Percentiles rank a stretch among this genome's conserved stretches.
These are phyloP conservation scores for Orthonychiurus folsomi DNA, from an alignment of 2,888 invertebrate species.

Conservation along the genomic window DNA sequence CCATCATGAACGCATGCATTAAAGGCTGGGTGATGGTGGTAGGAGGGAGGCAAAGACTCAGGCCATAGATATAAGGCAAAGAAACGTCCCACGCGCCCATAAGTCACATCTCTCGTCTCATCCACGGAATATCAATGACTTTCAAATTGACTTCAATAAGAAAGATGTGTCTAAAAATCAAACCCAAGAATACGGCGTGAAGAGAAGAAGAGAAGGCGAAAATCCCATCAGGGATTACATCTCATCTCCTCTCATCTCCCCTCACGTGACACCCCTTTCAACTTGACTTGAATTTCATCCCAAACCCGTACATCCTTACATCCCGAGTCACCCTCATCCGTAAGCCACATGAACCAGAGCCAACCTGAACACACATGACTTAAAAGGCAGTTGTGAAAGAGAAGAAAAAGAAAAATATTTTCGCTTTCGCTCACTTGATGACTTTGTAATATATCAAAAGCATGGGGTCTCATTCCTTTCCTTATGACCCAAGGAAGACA, in stretches of 20 bases:
- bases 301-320: not conserved
- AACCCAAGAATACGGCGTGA: slow-evolving; percentile 13
- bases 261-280: slow-evolving; percentile 4
- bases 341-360: too few species aligned
- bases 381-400: not conserved
- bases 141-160: slow-evolving; percentile 18
- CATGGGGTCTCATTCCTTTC: not conserved
- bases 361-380: too few species aligned
- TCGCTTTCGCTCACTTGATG: slow-evolving; percentile 13
- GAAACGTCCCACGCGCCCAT: too few species aligned
- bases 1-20: slow-evolving; percentile 21
- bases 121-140: slow-evolving; percentile 23
- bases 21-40: slow-evolving; percentile 14
- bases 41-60: not conserved
- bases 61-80: not conserved
- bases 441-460: slow-evolving; percentile 18
- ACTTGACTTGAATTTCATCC: slow-evolving; percentile 9
- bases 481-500: too few species aligned
- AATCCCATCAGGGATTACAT: slow-evolving; percentile 18
- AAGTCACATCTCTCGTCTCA: slow-evolving; percentile 8
- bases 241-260: slow-evolving; percentile 12
- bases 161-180: slow-evolving; percentile 13
- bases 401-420: not conserved
- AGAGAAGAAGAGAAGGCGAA: slow-evolving; percentile 12
- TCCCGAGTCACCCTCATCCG: too few species aligned